A percentile compares a stretch with the other conserved stretches of the same genome.
phyloP scores from a whole-genome alignment of 2,113 vertebrate genomes.

The Cottus gobio region DNA sequence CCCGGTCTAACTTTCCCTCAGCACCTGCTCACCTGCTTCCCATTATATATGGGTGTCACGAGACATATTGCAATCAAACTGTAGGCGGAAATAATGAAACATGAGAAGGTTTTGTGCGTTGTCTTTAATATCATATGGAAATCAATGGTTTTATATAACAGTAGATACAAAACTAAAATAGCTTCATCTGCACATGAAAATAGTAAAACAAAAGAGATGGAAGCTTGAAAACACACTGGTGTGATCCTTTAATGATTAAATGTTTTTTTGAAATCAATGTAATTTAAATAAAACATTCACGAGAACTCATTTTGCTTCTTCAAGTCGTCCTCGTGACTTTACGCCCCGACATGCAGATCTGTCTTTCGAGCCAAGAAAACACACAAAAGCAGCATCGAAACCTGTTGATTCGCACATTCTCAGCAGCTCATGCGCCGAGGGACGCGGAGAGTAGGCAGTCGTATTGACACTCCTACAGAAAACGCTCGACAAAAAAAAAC shows the following conservation, averaged over 20 bases:
- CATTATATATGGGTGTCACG: neutral
- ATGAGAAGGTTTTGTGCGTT: neutral
- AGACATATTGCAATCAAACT: neutral
- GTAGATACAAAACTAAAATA: neutral
- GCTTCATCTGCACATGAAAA: neutral
- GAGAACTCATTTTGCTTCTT: neutral
- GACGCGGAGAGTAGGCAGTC: neutral
- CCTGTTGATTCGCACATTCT: neutral
- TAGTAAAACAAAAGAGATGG: neutral
- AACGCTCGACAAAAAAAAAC: slow-evolving; percentile 9
- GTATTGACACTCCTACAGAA: slow-evolving; percentile 4
- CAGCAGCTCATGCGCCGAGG: neutral
- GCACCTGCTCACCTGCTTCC: too few relatives aligned
- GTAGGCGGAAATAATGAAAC: neutral
- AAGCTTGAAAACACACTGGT: neutral
- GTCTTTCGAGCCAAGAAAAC: slow-evolving; percentile 13
- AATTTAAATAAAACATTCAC: neutral
- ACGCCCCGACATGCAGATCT: neutral
- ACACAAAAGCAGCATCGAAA: neutral
- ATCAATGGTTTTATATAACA: neutral
- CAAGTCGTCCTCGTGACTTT: neutral
- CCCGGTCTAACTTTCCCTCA: too few relatives aligned
- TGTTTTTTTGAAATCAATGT: neutral
- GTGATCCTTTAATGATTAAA: neutral
- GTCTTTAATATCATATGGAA: neutral